Conservation (phyloP, 2,888 invertebrate species). For the Aleiodes alternator region DNA sequence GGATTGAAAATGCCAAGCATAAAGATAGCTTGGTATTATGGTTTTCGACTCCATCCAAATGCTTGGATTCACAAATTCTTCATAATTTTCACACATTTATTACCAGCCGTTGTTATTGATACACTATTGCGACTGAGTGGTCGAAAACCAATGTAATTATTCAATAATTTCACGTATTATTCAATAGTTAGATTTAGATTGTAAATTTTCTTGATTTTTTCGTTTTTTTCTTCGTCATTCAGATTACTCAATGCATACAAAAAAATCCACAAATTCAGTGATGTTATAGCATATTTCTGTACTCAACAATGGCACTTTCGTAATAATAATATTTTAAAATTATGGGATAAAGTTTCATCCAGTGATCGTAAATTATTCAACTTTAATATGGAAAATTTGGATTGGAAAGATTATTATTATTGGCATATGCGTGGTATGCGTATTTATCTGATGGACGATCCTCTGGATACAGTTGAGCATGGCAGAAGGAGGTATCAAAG, state of each 20-base stretch:
- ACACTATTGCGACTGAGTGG: constrained; percentile 76
- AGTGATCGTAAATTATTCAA: constrained; percentile 81
- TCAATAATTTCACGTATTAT: background rate
- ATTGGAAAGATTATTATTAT: constrained; percentile 85
- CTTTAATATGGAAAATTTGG: constrained; percentile 82
- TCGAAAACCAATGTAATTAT: constrained; percentile 78
- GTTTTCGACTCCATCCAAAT: constrained; percentile 79
- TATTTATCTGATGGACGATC: constrained; percentile 86
- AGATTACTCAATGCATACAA: constrained; percentile 85
- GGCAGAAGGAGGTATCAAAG: constrained; percentile 76
- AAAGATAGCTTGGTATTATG: constrained; percentile 81
- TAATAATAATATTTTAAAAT: constrained; percentile 78
- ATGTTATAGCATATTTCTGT: constrained; percentile 86
- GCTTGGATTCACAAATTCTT: constrained; percentile 77
- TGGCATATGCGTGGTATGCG: constrained; percentile 83
- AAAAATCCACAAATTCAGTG: constrained; percentile 84
- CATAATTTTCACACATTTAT: constrained; percentile 78
- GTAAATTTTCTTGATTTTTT: background rate
- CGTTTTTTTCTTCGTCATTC: constrained; percentile 51
- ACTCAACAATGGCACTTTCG: constrained; percentile 85
- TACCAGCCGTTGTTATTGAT: constrained; percentile 80
- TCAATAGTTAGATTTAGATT: background rate
- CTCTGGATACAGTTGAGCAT: constrained; percentile 81
- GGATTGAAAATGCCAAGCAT: constrained; percentile 78
- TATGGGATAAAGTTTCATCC: constrained; percentile 79